Percentiles rank a stretch among this genome's conserved stretches.
phyloP scores from a whole-genome alignment of 1,140 invertebrate genomes.

The Brachionus calyciflorus region DNA sequence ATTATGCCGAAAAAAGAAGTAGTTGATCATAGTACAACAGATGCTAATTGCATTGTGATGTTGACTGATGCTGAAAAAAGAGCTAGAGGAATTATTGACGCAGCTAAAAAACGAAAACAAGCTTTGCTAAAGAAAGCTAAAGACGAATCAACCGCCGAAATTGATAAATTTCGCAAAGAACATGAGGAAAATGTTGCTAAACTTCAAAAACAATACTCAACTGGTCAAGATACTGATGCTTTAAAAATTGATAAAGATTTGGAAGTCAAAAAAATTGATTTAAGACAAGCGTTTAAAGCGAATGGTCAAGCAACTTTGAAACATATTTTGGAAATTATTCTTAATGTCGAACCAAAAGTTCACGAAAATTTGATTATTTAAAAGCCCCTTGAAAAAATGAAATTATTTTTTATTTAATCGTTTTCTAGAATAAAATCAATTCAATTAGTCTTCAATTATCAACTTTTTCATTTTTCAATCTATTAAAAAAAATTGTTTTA shows the following conservation, averaged over 20 bases:
- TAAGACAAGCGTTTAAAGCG: not conserved
- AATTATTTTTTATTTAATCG: too few species aligned
- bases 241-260: not conserved
- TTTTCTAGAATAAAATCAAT: too few species aligned
- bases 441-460: too few species aligned
- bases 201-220: not conserved
- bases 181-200: not conserved
- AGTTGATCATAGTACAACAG: not conserved
- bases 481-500: too few species aligned
- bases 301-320: not conserved
- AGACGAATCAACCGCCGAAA: conserved; percentile 19
- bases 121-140: conserved; percentile 32
- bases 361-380: conserved; percentile 26
- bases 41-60: conserved; percentile 32
- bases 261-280: not conserved
- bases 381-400: too few species aligned
- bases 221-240: not conserved
- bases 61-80: conserved; percentile 39
- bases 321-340: not conserved
- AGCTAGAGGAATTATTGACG: not conserved
- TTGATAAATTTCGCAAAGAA: conserved; percentile 3
- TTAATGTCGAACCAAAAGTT: conserved; percentile 8
- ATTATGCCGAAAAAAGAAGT: not conserved
- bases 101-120: conserved; percentile 20
- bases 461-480: too few species aligned